Conservation (phyloP, 2,113 vertebrate genomes). For the Chaenocephalus aceratus region DNA sequence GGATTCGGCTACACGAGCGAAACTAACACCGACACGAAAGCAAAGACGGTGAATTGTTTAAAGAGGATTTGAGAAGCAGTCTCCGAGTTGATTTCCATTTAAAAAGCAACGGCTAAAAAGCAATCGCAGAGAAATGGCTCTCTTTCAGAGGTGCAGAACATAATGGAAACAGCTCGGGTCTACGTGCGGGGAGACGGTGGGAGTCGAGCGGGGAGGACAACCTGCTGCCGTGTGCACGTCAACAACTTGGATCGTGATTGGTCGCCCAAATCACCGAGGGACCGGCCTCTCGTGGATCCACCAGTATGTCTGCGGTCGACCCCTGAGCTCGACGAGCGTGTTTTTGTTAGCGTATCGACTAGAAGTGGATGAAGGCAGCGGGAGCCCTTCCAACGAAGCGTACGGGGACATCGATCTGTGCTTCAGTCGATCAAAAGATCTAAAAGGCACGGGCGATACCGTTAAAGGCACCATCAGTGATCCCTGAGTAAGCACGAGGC, state of each 20-base stretch:
- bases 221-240: conserved; percentile 32
- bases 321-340: conserved; percentile 13
- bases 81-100: background rate
- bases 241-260: conserved; percentile 42
- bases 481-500: background rate
- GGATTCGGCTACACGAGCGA: background rate
- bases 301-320: conserved; percentile 27
- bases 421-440: conserved; percentile 45
- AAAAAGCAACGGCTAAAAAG: background rate
- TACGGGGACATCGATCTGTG: conserved; percentile 38
- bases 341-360: conserved; percentile 53
- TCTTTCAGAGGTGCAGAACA: conserved; percentile 19
- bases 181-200: conserved; percentile 31
- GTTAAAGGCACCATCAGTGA: conserved; percentile 14
- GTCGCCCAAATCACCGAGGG: conserved; percentile 25
- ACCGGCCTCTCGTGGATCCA: background rate
- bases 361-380: conserved; percentile 43
- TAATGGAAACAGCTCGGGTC: conserved; percentile 20
- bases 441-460: conserved; percentile 18
- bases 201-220: conserved; percentile 33
- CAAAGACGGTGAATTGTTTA: background rate
- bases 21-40: background rate
- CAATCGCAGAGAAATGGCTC: background rate
- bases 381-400: conserved; percentile 47
- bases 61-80: background rate